Evolutionary conservation across 2,113 vertebrate species (phyloP), one percentile per base, ranked within the genome.

Genomic region (Ascaphus truei): DNA sequence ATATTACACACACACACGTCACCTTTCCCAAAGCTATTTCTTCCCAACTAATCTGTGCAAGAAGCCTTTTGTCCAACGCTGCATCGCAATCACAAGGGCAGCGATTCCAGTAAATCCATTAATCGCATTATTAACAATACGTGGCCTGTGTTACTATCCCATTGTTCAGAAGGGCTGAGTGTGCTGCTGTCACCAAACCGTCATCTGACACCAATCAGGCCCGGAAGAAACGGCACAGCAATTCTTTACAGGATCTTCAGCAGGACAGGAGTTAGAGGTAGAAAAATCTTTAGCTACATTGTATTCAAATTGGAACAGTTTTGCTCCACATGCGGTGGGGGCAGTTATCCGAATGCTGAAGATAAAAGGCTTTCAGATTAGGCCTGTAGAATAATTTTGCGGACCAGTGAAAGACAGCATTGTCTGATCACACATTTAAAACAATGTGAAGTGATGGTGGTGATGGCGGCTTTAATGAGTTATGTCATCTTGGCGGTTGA

Each of bases 91-190:
- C 41, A 6, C n/a, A n/a, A n/a, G 75, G 67, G 45, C 27, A 41
- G 34, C 61, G 61, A 76, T 59, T 69, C 50, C 30, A 61, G 33
- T 72, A 77, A 77, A 78, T 48, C 74, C 43, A 33, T 53, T 67
- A 73, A 73, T 69, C 53, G 27, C 12, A 0, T 75, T 77, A 64
- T 66, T 84, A 56, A 53, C 36, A 18, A 71, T 64, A 33, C 9
- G 4, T 33, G n/a, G 57, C 23, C 36, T 67, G 13, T 71, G 23
- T 33, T 68, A 73, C 58, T 73, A 68, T 6, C 64, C 68, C 22
- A 6, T 20, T 10, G 36, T 57, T 15, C 34, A 37, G 39, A 18
- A 52, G 59, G 75, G 75, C 67, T 74, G 66, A 75, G 25, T 48
- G 66, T 61, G 68, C 71, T 72, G 20, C 2, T 37, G 34, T 37